Evolutionary conservation across 2,797 vertebrate genomes (phyloP), one percentile per base, ranked within the genome.

Genomic region (Poeciliopsis turneri): DNA sequence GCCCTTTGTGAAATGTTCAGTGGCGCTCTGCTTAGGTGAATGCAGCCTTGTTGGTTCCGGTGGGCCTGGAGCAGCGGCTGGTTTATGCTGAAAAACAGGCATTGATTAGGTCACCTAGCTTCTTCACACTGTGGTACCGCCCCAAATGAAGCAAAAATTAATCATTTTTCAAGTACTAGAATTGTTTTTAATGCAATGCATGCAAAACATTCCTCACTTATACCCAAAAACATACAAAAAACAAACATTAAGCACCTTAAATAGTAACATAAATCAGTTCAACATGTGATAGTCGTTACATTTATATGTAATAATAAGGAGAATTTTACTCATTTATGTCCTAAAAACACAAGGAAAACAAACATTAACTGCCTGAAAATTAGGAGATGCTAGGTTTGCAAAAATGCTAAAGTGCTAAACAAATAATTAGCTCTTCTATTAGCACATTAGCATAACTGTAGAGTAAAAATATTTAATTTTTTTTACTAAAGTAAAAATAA

Each of bases 1-100:
- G 85, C 89, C 88, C 91, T 93, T 93, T 93, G 90, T 91, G 92
- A 93, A 95, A 95, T 92, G 91, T 93, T 92, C 89, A 88, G 89
- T 89, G 86, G 92, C 85, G 88, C 84, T 95, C 91, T 94, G 88
- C 89, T 86, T 88, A 33, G 82, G 89, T 82, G 85, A 94, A 93
- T 91, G 88, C 86, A 92, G 90, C 87, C 89, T 90, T 94, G 90
- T 78, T 18, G 80, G 87, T 88, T 82, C 87, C 87, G 87, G 88
- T 76, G 85, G 89, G 47, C 81, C 85, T 36, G 68, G 83, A 87
- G 82, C 80, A 83, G 87, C 33, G 82, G 81, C 75, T 88, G 88
- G 83, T 55, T 25, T 41, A 7, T 43, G 66, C 39, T 41, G 33
- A 12, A 13, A 25, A 25, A 69, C 59, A 7, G 11, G n/a, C 36